These are phyloP conservation scores for Pediacus dermestoides DNA, from an alignment of 2,888 invertebrate genomes.

Conservation along the genomic window DNA sequence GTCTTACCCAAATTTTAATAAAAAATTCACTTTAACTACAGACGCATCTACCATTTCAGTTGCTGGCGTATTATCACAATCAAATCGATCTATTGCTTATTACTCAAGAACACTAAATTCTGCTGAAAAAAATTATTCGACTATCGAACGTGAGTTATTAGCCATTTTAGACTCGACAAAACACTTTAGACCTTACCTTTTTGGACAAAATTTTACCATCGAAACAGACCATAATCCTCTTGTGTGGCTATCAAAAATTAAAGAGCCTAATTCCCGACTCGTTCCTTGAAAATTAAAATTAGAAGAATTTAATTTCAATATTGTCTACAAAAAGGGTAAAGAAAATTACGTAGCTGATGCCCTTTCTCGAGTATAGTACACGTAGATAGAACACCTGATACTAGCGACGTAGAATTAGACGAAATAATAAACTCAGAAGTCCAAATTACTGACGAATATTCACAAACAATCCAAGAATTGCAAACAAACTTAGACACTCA, in stretches of 20 bases:
- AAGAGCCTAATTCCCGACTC: constrained; percentile 20
- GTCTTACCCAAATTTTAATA: constrained; percentile 25
- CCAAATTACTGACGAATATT: neutral
- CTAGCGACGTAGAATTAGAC: neutral
- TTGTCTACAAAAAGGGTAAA: constrained; percentile 21
- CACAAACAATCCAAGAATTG: neutral
- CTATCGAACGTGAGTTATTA: constrained; percentile 26
- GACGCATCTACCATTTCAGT: constrained; percentile 24
- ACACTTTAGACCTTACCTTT: constrained; percentile 27
- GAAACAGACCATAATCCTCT: constrained; percentile 23
- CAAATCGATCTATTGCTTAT: constrained; percentile 23
- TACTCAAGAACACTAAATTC: constrained; percentile 26
- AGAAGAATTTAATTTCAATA: constrained; percentile 18
- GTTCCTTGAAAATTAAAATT: constrained; percentile 16
- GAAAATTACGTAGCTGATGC: constrained; percentile 21
- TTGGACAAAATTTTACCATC: constrained; percentile 21
- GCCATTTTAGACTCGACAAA: constrained; percentile 24
- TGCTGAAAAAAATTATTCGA: constrained; percentile 26
- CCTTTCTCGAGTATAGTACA: constrained; percentile 11
- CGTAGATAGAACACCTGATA: neutral
- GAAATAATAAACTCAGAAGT: neutral
- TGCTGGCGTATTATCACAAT: constrained; percentile 24
- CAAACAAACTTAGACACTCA: neutral
- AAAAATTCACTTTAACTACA: constrained; percentile 26
- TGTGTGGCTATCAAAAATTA: constrained; percentile 21